Conservation (phyloP, 2,888 invertebrate genomes). For the Cyrtodaria siliqua region DNA sequence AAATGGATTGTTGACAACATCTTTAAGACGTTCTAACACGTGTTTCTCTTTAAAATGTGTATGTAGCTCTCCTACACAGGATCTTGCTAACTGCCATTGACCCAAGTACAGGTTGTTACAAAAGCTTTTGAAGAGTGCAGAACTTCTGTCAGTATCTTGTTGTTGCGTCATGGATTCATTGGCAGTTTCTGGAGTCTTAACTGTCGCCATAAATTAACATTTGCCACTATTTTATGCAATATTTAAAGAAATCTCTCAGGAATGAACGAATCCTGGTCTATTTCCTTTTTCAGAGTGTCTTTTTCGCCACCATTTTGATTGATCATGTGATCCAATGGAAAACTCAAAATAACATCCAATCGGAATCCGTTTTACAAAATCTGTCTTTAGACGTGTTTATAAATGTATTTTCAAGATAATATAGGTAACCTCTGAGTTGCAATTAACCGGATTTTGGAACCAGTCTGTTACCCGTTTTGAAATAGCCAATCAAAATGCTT, state of each 20-base stretch:
- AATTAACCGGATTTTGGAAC: background rate
- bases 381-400: background rate
- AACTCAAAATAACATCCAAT: conserved; percentile 19
- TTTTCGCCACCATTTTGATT: conserved; percentile 67
- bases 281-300: conserved; percentile 2
- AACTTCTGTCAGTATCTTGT: background rate
- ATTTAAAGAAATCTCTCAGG: background rate
- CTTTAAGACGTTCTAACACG: conserved; percentile 69
- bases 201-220: background rate
- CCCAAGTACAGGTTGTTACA: conserved; percentile 82
- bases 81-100: conserved; percentile 83
- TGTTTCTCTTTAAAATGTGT: conserved; percentile 51
- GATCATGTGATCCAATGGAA: conserved; percentile 69
- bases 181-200: background rate
- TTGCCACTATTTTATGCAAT: background rate
- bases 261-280: background rate
- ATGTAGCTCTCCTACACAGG: conserved; percentile 69
- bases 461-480: background rate
- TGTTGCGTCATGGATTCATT: background rate
- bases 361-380: conserved; percentile 3
- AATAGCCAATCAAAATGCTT: conserved; percentile 41
- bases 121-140: conserved; percentile 64
- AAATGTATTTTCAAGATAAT: background rate
- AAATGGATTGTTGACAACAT: conserved; percentile 77
- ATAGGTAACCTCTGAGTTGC: background rate